A percentile compares a stretch with the other conserved stretches of the same genome.
Conservation (phyloP, 2,797 vertebrate genomes). For the Phrynocephalus forsythii region DNA sequence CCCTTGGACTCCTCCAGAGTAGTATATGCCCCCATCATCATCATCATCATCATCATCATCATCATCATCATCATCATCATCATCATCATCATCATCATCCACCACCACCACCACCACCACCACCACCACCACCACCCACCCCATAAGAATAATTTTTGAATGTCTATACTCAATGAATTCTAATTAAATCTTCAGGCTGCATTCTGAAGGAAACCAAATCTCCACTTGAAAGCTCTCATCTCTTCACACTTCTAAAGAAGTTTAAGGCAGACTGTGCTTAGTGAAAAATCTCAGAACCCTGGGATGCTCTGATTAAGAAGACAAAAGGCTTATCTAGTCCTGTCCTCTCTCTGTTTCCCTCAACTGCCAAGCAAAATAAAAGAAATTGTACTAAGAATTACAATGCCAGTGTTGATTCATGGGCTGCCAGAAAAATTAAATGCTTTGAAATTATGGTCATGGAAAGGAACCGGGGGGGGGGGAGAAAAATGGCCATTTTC, state of each 20-base stretch:
- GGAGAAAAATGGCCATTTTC: neutral
- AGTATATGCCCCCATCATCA: neutral
- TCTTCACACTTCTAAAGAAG: neutral
- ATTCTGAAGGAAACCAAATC: slow-evolving; percentile 3
- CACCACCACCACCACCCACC: too few relatives aligned
- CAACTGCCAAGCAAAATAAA: neutral
- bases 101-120: too few relatives aligned
- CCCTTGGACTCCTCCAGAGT: neutral
- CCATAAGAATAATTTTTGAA: neutral
- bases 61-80: too few relatives aligned
- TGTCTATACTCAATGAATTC: neutral
- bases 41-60: too few relatives aligned
- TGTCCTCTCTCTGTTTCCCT: neutral
- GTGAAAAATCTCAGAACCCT: neutral
- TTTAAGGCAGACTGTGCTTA: neutral
- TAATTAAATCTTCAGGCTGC: slow-evolving; percentile 20
- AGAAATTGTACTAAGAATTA: neutral
- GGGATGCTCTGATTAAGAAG: slow-evolving; percentile 9
- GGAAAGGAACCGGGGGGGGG: neutral
- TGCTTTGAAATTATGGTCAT: neutral
- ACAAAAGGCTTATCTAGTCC: neutral
- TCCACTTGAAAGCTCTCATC: neutral
- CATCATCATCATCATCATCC: too few relatives aligned
- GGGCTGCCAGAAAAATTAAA: neutral
- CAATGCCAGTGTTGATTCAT: neutral